Conservation (phyloP, 2,888 invertebrate genomes). For the Drosophila aldrichi region DNA sequence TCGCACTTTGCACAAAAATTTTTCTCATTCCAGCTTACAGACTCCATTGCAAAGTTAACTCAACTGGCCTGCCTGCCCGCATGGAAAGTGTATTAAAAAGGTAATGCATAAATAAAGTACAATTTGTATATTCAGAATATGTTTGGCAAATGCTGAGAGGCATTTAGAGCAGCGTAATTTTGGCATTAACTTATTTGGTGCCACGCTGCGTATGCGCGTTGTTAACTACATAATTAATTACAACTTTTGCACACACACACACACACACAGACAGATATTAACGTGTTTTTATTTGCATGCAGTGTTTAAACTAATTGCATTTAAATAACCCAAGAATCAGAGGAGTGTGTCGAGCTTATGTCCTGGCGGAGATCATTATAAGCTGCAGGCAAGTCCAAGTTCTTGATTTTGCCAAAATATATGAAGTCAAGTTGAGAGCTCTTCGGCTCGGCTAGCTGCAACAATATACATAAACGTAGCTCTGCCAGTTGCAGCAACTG, state of each 20-base stretch:
- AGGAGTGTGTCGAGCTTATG: too few species aligned
- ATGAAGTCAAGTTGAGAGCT: constrained; percentile 44
- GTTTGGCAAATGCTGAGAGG: constrained; percentile 27
- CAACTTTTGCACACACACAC: constrained; percentile 45
- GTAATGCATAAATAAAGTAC: constrained; percentile 4
- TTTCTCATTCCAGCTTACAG: too few species aligned
- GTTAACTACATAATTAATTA: constrained; percentile 66
- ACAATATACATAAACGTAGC: constrained; percentile 68
- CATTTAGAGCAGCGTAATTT: constrained; percentile 16
- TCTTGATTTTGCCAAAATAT: constrained; percentile 76
- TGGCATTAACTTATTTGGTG: constrained; percentile 30
- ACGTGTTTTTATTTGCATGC: constrained; percentile 16
- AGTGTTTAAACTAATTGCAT: constrained; percentile 64
- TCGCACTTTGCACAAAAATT: too few species aligned
- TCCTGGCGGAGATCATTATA: constrained; percentile 71
- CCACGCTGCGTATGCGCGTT: constrained; percentile 52
- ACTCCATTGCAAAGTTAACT: too few species aligned
- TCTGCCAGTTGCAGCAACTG: constrained; percentile 25
- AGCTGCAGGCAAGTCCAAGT: constrained; percentile 52
- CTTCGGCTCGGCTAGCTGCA: constrained; percentile 16
- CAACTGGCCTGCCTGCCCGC: too few species aligned
- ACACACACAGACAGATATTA: background rate
- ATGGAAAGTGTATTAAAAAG: background rate
- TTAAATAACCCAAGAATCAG: constrained; percentile 46
- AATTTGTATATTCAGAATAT: constrained; percentile 31